Evolutionary conservation across 2,113 vertebrate genomes (phyloP).

Genomic region (Panurus biarmicus): DNA sequence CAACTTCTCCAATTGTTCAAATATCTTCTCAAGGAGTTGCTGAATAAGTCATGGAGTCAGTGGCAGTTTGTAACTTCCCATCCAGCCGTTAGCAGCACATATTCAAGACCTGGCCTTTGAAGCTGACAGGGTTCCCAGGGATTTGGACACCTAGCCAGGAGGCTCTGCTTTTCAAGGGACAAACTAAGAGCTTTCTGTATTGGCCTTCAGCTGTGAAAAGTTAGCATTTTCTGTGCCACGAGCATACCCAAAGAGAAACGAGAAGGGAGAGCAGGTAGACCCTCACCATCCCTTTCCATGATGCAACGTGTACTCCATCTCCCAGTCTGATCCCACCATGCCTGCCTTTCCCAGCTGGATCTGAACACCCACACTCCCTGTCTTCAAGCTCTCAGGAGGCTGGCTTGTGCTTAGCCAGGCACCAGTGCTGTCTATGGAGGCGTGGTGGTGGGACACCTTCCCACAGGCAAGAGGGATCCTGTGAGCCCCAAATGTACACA

Average conservation of each 20-base stretch:
- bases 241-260: neutral
- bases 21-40: neutral
- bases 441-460: neutral
- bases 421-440: accelerated
- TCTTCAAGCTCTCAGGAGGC: neutral
- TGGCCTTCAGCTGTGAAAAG: neutral
- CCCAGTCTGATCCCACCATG: neutral
- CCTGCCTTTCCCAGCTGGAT: neutral
- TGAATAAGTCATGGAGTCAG: slow-evolving; percentile 52
- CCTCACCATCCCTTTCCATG: neutral
- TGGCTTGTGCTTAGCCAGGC: neutral
- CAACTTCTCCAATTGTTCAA: slow-evolving; percentile 32
- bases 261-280: neutral
- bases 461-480: neutral
- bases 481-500: neutral
- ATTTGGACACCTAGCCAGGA: neutral
- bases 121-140: neutral
- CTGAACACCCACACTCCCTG: accelerated
- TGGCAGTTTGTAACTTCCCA: neutral
- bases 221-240: neutral
- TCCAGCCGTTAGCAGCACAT: neutral
- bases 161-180: neutral
- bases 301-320: neutral
- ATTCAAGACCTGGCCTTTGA: neutral
- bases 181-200: neutral